Evolutionary conservation across 2,113 vertebrate genomes (phyloP).

Genomic region (Ondatra zibethicus): DNA sequence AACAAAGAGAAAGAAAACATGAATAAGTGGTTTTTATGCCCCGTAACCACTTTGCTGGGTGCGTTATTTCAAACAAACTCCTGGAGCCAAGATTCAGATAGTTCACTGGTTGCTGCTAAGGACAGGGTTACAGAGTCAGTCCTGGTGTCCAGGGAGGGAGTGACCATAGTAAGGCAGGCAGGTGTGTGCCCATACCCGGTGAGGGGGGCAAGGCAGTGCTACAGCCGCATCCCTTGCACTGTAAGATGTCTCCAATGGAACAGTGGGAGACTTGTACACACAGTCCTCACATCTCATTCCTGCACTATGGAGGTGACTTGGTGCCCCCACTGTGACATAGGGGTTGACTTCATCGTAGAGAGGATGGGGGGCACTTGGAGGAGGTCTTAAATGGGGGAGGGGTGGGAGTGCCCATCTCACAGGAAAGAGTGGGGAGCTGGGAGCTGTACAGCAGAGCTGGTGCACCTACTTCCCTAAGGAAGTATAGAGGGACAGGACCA

Average conservation of each 20-base stretch:
- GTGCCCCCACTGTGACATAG: not conserved
- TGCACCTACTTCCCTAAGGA: not conserved
- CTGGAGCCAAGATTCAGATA: not conserved
- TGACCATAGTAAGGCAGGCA: not conserved
- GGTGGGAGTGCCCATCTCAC: not conserved
- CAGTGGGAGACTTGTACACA: too few species aligned
- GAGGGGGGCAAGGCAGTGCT: fast-evolving
- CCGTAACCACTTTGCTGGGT: not conserved
- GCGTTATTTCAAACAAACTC: conserved; percentile 32
- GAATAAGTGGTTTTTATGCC: not conserved
- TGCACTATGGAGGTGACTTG: not conserved
- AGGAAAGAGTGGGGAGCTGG: not conserved
- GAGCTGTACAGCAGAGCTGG: not conserved
- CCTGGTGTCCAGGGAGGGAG: not conserved
- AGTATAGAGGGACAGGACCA: too few species aligned
- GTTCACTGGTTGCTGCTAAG: not conserved
- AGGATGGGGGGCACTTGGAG: not conserved
- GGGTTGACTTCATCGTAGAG: not conserved
- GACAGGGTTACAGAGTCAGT: not conserved
- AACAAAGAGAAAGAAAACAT: not conserved
- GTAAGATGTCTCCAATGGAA: too few species aligned
- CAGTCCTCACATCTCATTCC: too few species aligned
- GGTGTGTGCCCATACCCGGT: too few species aligned
- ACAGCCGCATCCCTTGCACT: not conserved
- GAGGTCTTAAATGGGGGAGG: not conserved